Evolutionary conservation across 2,113 vertebrate genomes (phyloP).

Genomic region (Corythoichthys intestinalis): DNA sequence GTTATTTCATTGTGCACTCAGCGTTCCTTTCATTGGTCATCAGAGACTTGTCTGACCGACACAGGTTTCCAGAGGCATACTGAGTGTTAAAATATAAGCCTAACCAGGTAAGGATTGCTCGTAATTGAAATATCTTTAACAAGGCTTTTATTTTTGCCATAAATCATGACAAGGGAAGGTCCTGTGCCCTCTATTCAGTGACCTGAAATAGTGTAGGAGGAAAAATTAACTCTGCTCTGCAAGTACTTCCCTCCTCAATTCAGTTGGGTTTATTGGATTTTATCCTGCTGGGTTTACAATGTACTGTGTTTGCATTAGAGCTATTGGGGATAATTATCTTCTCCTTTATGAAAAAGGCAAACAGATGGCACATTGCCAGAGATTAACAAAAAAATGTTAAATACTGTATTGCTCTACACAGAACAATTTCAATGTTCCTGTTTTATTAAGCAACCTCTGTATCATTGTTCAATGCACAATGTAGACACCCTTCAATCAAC

Average conservation of each 20-base stretch:
- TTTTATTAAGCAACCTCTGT: neutral
- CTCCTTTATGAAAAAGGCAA: slow-evolving; percentile 7
- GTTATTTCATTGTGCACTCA: slow-evolving; percentile 22
- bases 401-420: neutral
- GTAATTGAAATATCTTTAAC: slow-evolving; percentile 60
- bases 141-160: slow-evolving; percentile 58
- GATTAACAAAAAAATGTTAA: neutral
- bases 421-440: neutral
- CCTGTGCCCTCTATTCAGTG: slow-evolving; percentile 52
- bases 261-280: slow-evolving; percentile 49
- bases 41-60: slow-evolving; percentile 49
- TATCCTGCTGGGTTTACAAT: slow-evolving; percentile 23
- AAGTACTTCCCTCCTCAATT: slow-evolving; percentile 34
- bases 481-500: neutral
- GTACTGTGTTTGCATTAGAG: slow-evolving; percentile 14
- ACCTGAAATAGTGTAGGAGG: slow-evolving; percentile 55
- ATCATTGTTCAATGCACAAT: neutral
- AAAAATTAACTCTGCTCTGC: slow-evolving; percentile 41
- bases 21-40: slow-evolving; percentile 40
- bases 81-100: slow-evolving; percentile 19
- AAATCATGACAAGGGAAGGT: slow-evolving; percentile 58
- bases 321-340: slow-evolving; percentile 9
- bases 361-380: neutral
- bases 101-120: slow-evolving; percentile 48
- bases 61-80: slow-evolving; percentile 41